These are phyloP conservation scores for Micrasema longulum DNA, from an alignment of 1,140 invertebrate genomes.

Conservation along the genomic window DNA sequence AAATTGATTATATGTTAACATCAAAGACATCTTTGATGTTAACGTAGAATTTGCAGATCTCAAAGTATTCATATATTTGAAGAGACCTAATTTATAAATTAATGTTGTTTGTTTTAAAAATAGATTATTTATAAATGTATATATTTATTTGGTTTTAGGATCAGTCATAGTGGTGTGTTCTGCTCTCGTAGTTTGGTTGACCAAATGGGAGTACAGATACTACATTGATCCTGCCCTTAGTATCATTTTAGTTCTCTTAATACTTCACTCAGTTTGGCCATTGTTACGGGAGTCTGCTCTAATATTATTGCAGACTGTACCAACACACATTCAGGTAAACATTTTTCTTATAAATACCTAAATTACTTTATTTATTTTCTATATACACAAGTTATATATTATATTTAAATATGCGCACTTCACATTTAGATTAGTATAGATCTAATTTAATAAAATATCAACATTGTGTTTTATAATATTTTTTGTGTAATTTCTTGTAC, in stretches of 20 bases:
- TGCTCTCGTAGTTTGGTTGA: conserved; percentile 88
- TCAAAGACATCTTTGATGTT: too few species aligned
- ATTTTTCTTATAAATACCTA: too few species aligned
- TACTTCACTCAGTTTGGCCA: conserved; percentile 88
- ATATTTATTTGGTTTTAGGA: conserved; percentile 64
- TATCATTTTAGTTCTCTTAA: conserved; percentile 83
- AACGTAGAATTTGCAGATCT: too few species aligned
- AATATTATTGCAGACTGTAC: conserved; percentile 91
- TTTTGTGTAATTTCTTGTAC: too few species aligned
- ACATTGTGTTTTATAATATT: too few species aligned
- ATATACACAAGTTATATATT: too few species aligned
- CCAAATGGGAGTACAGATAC: conserved; percentile 82
- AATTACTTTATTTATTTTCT: too few species aligned
- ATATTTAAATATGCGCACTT: too few species aligned
- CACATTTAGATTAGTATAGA: too few species aligned
- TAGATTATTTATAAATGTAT: too few species aligned
- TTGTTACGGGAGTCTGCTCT: conserved; percentile 88
- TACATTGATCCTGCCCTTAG: conserved; percentile 96
- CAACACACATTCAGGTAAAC: conserved; percentile 89
- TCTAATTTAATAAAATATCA: too few species aligned
- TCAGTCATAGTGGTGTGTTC: conserved; percentile 97
- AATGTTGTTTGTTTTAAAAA: neutral
- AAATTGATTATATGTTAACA: too few species aligned
- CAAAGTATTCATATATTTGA: neutral
- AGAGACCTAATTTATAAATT: neutral